Evolutionary conservation across 1,140 invertebrate genomes (phyloP).

Genomic region (Ectropis grisescens): DNA sequence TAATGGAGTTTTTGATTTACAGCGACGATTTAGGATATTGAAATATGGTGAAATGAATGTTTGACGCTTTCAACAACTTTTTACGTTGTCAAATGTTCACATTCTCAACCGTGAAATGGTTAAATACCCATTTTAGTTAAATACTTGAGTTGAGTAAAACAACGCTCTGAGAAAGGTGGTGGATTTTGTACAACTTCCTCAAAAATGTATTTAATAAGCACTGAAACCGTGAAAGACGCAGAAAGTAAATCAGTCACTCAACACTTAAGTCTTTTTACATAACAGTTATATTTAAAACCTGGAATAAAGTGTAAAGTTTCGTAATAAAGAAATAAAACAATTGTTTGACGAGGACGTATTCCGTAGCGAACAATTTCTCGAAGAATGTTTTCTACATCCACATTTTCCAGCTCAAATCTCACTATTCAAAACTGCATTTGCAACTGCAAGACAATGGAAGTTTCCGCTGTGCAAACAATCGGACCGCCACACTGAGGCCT

Average conservation of each 20-base stretch:
- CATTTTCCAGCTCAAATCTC: background rate
- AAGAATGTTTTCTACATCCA: background rate
- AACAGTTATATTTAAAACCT: background rate
- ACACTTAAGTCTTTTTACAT: background rate
- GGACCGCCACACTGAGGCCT: constrained; percentile 32
- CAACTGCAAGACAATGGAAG: constrained; percentile 4
- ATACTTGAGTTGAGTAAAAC: background rate
- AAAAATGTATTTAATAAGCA: background rate
- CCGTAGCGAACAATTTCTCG: background rate
- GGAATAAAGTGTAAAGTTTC: no score
- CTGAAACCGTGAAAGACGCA: no score
- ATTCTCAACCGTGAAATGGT: background rate
- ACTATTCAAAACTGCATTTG: background rate
- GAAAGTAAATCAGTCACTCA: no score
- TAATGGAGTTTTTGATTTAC: constrained; percentile 42
- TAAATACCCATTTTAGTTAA: background rate
- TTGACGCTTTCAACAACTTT: background rate
- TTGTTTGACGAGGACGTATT: background rate
- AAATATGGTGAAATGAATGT: constrained; percentile 1
- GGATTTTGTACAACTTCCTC: background rate
- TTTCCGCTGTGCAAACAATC: constrained; percentile 31
- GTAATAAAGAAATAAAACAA: no score
- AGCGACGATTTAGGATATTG: constrained; percentile 15
- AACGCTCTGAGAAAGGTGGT: background rate
- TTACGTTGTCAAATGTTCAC: background rate